Conservation (phyloP, 2,888 invertebrate genomes). For the Acronicta aceris region DNA sequence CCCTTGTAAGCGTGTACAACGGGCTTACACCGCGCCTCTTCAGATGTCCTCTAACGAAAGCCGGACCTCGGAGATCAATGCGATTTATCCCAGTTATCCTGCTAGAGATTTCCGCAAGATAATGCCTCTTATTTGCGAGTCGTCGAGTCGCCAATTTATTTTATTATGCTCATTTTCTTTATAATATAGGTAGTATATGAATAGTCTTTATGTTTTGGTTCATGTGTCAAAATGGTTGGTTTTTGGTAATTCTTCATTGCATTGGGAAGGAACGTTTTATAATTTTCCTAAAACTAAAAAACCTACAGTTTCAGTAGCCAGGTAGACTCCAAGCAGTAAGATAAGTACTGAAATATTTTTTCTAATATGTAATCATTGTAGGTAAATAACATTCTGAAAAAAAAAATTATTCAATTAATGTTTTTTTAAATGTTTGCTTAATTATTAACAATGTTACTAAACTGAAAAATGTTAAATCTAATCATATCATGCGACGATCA, state of each 20-base stretch:
- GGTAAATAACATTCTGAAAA: background rate
- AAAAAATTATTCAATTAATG: background rate
- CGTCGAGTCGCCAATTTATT: constrained; percentile 62
- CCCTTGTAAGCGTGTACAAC: constrained; percentile 80
- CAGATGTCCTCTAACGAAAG: constrained; percentile 78
- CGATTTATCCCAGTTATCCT: constrained; percentile 72
- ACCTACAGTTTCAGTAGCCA: too few species aligned
- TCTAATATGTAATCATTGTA: too few species aligned
- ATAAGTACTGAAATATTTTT: too few species aligned
- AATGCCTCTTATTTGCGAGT: constrained; percentile 71
- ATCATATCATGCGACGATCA: constrained; percentile 50
- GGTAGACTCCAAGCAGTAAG: too few species aligned
- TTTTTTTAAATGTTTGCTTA: too few species aligned
- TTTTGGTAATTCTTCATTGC: background rate
- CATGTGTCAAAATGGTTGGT: background rate
- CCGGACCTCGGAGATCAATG: constrained; percentile 80
- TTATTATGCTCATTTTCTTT: constrained; percentile 56
- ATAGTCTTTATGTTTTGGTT: constrained; percentile 34
- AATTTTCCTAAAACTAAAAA: too few species aligned
- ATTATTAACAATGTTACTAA: background rate
- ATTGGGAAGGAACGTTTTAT: too few species aligned
- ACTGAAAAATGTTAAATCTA: constrained; percentile 33
- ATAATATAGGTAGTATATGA: constrained; percentile 34
- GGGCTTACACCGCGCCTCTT: constrained; percentile 78
- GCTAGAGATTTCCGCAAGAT: constrained; percentile 69